Base-by-base conservation (phyloP, 2,113 vertebrate species). In the Spermophilus dauricus region DNA sequence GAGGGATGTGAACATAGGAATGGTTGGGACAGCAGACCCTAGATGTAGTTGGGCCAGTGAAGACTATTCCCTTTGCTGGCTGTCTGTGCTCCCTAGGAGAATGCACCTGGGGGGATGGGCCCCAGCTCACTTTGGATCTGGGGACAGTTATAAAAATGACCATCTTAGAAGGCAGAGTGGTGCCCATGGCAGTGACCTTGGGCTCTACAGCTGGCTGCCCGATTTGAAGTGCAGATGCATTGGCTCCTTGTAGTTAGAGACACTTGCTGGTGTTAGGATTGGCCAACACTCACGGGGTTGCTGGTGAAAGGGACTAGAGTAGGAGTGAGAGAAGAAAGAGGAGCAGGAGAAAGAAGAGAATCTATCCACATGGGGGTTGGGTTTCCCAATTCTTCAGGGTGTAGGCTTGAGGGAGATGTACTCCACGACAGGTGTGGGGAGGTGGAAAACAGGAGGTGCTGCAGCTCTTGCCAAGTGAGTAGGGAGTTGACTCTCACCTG, bases 101-200 rank as follows among this genome's bases (percentile, higher is more conserved):
- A 6, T 18, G 51, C 56, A 20, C 5, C 56, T 58, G 56, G 18
- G 56, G 16, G 56, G 22, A 20, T 18, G 56, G 56, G 56, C 51
- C 17, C 17, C 18, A 22, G 17, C 56, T 58, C 17, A 17, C 56
- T 58, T 17, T 58, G 56, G 56, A 1, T 18, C 56, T 45, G 18
- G 18, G 56, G 56, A 6, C 0, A 58, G 17, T 18, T 58, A 0
- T 58, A 99, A 99, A 3, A 6, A 98, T 97, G 73, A 99, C 99
- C 1, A 98, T 93, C 32, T 98, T 97, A 0, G 98, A 96, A 2
- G 90, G 81, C 1, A 24, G 11, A 2, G 37, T 22, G 67, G 97
- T 12, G 0, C 93, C 61, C 81, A 93, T 93, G 0, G 93, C 3
- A 11, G 94, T 83, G 5, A 96, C 85, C 78, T 98, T 99, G 56